Base-by-base conservation (phyloP, 2,113 vertebrate genomes). In the Halichoeres trimaculatus region DNA sequence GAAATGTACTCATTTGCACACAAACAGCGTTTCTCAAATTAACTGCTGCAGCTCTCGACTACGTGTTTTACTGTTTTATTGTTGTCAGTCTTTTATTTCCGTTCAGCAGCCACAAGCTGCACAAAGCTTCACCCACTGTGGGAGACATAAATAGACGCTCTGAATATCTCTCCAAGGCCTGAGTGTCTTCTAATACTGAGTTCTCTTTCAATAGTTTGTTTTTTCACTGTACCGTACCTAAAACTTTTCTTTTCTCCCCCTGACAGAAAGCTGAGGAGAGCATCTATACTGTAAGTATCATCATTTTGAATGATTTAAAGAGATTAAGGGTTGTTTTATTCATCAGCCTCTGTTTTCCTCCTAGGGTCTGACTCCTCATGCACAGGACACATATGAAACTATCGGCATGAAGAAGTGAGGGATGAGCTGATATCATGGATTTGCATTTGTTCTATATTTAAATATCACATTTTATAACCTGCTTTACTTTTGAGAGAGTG, bases 301-400 rank as follows among this genome's bases (percentile, higher is more conserved):
- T 5, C 0, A 2, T 19, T 10, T 5, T 40, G 13, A 24, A 16
- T 19, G 13, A 9, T 14, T 10, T 22, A 22, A 36, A 47, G 7
- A 58, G 45, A 24, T 20, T 3, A n/a, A 35, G 7, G 23, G 13
- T 13, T 4, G 12, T 45, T 8, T 8, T 1, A 23, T 74, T 51
- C 10, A 35, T 7, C 10, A 30, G 12, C 52, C 20, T 68, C 3
- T 72, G 14, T 40, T 55, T 19, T 26, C 52, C 50, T 22, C 22
- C 9, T 77, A 95, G 94, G 93, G 80, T 51, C 70, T 95, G 82
- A 84, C 76, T 45, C 87, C 83, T 72, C 92, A 53, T 0, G 54
- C 43, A 14, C 23, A 63, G 20, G 93, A 93, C 78, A 93, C 91
- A 0, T 95, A 95, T 1, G 92, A 94, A 63, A 90, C 87, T 30